Conservation (phyloP, 2,888 invertebrate species). For the Hypomecis punctinalis region DNA sequence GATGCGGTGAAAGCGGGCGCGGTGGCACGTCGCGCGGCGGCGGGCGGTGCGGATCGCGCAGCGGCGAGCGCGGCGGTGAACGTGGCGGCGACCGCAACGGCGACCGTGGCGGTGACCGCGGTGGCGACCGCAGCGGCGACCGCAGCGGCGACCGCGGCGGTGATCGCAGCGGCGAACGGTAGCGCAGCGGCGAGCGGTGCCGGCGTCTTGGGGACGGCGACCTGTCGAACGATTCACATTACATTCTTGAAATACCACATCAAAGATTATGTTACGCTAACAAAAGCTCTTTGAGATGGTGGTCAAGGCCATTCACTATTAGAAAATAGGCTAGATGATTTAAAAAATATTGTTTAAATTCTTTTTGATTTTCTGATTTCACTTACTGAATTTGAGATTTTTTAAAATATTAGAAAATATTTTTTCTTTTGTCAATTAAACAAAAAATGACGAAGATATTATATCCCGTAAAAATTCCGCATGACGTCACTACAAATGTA, state of each 20-base stretch:
- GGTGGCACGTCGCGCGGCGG: constrained; percentile 56
- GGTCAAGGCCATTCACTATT: too few relatives aligned
- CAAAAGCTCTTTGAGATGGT: too few relatives aligned
- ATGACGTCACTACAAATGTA: too few relatives aligned
- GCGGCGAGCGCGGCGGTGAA: constrained; percentile 53
- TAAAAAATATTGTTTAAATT: too few relatives aligned
- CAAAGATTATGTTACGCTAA: too few relatives aligned
- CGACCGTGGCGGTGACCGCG: constrained; percentile 71
- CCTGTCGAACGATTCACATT: constrained; percentile 46
- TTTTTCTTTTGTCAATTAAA: too few relatives aligned
- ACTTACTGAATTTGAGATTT: too few relatives aligned
- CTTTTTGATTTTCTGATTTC: too few relatives aligned
- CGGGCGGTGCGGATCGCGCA: constrained; percentile 51
- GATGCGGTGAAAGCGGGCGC: constrained; percentile 66
- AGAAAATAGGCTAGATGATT: too few relatives aligned
- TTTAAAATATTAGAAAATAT: too few relatives aligned
- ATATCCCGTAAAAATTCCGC: too few relatives aligned
- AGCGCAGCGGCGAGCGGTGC: constrained; percentile 74
- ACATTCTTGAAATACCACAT: not conserved
- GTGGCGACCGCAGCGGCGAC: constrained; percentile 70
- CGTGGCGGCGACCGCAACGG: constrained; percentile 54
- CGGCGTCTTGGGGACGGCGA: constrained; percentile 82
- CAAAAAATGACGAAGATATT: too few relatives aligned
- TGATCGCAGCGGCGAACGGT: constrained; percentile 74
- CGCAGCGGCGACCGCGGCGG: constrained; percentile 77